phyloP scores from a whole-genome alignment of 2,797 vertebrate species.

The Microctenopoma lineatum region DNA sequence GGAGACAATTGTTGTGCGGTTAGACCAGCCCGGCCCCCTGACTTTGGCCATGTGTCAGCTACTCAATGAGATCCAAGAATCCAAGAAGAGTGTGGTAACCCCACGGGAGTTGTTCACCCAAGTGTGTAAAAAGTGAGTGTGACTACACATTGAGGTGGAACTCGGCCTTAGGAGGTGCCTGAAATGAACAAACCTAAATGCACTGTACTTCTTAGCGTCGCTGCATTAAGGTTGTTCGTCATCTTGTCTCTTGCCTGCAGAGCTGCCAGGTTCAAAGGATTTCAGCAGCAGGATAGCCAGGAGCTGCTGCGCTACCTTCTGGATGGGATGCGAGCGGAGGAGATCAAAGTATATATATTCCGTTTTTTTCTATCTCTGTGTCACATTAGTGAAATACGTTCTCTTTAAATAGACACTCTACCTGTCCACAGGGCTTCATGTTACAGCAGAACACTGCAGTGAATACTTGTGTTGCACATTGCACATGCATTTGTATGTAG shows the following conservation, averaged over 20 bases:
- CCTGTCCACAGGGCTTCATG: background rate
- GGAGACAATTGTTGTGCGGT: constrained; percentile 86
- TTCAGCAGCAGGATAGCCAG: constrained; percentile 98
- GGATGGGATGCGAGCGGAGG: constrained; percentile 96
- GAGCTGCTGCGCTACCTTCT: constrained; percentile 95
- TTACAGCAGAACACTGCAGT: background rate
- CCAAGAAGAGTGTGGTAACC: constrained; percentile 88
- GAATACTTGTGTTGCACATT: background rate
- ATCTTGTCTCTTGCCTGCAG: constrained; percentile 70
- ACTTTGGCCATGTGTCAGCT: constrained; percentile 93
- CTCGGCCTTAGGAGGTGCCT: background rate
- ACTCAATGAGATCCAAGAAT: constrained; percentile 92
- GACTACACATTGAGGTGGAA: background rate
- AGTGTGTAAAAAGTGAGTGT: constrained; percentile 97
- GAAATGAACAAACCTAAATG: background rate
- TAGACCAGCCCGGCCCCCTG: constrained; percentile 90
- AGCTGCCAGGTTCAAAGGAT: constrained; percentile 94
- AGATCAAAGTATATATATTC: constrained; percentile 82
- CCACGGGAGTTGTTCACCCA: constrained; percentile 94
- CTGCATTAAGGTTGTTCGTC: background rate
- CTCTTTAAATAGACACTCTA: background rate
- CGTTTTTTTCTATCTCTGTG: background rate
- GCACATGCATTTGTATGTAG: background rate
- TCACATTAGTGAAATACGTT: constrained; percentile 3
- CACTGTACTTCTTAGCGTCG: background rate